These are phyloP conservation scores for Pseudachorutes palmiensis DNA, from an alignment of 1,140 invertebrate species.

Conservation along the genomic window DNA sequence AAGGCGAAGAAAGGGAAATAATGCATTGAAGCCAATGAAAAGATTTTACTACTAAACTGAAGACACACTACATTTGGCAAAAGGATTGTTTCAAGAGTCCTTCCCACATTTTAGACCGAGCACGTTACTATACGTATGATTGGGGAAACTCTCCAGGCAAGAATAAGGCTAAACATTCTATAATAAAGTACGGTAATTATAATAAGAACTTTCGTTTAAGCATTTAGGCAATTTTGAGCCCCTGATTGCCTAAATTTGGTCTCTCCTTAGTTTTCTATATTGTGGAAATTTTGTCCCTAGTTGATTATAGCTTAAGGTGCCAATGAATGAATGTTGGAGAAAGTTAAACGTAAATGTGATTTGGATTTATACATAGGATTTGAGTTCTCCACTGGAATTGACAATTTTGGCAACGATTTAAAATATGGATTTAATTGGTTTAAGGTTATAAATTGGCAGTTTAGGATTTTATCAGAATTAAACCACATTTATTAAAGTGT, in stretches of 20 bases:
- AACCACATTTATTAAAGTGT: no score
- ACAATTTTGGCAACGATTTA: no score
- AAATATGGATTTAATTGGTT: neutral
- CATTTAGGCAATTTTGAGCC: neutral
- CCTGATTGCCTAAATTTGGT: neutral
- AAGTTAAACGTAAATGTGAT: no score
- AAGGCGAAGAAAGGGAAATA: no score
- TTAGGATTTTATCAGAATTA: no score
- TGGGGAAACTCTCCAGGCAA: no score
- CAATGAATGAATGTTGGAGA: neutral
- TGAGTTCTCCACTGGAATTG: no score
- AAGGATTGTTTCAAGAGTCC: neutral
- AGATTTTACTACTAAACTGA: neutral
- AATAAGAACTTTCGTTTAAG: neutral
- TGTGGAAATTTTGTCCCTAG: neutral
- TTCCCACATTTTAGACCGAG: neutral
- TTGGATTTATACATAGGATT: no score
- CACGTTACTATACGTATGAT: no score
- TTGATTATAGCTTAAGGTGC: neutral
- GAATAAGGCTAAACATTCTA: neutral
- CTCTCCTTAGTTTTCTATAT: neutral
- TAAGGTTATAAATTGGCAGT: no score
- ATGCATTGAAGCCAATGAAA: neutral
- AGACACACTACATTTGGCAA: neutral
- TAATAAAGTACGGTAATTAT: neutral